Conservation (phyloP, 2,113 vertebrate species). For the Seriola dumerili region DNA sequence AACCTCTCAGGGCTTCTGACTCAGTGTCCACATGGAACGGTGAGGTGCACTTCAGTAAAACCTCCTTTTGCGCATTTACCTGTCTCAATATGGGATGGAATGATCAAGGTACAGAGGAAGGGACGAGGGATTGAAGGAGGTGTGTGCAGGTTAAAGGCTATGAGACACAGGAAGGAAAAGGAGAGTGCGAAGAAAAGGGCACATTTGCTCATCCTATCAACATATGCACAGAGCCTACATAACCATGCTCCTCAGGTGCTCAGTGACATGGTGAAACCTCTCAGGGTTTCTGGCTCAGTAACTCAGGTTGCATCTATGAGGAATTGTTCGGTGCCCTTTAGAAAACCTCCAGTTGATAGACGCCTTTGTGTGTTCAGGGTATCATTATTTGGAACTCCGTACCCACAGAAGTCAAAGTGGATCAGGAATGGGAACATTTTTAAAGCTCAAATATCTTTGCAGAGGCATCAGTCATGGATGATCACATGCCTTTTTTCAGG, state of each 20-base stretch:
- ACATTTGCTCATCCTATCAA: background rate
- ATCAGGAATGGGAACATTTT: too few species aligned
- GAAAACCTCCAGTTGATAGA: background rate
- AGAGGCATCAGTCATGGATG: background rate
- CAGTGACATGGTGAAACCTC: background rate
- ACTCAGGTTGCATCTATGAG: background rate
- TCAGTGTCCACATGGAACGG: background rate
- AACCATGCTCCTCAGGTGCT: background rate
- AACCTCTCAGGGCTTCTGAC: background rate
- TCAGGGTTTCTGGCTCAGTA: background rate
- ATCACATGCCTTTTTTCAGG: background rate
- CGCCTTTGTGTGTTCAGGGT: background rate
- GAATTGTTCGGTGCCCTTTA: background rate
- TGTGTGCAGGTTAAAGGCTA: slow-evolving; percentile 7
- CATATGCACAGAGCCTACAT: background rate
- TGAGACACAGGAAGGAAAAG: background rate
- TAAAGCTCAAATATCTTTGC: background rate
- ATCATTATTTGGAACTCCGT: background rate
- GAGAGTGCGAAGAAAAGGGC: background rate
- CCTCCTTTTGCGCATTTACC: background rate
- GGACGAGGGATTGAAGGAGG: background rate
- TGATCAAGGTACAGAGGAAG: background rate
- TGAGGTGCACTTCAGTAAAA: background rate
- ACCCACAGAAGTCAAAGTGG: too few species aligned
- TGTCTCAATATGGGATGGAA: background rate